These are phyloP conservation scores for Philopedon plagiatum DNA, from an alignment of 2,888 invertebrate species.

Conservation along the genomic window DNA sequence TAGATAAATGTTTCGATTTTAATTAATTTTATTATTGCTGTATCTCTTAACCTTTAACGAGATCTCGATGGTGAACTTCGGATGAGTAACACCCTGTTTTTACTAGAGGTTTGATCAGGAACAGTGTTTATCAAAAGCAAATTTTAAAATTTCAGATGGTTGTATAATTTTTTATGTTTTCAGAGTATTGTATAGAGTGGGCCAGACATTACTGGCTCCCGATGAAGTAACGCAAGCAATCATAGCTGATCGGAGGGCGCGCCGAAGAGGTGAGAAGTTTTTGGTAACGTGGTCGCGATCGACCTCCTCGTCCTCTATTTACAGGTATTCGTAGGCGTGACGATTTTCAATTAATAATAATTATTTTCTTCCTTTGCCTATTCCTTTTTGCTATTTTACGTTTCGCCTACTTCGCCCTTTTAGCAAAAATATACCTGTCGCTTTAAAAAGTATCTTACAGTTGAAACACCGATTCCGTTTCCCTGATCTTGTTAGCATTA, in stretches of 20 bases:
- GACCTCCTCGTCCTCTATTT: constrained; percentile 74
- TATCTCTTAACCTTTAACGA: too few species aligned
- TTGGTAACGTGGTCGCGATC: constrained; percentile 76
- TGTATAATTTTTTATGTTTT: constrained; percentile 57
- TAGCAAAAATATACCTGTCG: not conserved
- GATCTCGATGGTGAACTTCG: too few species aligned
- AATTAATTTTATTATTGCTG: too few species aligned
- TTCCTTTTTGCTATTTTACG: constrained; percentile 14
- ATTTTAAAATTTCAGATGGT: too few species aligned
- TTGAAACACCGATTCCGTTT: too few species aligned
- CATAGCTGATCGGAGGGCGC: constrained; percentile 73
- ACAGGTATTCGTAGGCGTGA: constrained; percentile 68
- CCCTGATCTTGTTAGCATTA: too few species aligned
- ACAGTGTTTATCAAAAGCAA: too few species aligned
- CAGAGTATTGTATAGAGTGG: constrained; percentile 80
- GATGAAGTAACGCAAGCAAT: constrained; percentile 83
- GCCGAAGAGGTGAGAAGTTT: constrained; percentile 75
- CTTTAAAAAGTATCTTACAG: not conserved
- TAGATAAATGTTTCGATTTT: too few species aligned
- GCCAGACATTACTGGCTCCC: constrained; percentile 80
- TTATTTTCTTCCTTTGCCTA: not conserved
- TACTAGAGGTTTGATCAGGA: too few species aligned
- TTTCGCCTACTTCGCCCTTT: constrained; percentile 17
- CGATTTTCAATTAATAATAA: not conserved
- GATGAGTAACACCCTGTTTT: too few species aligned